Base-by-base conservation (phyloP, 2,888 invertebrate genomes). In the Scaptomyza parva region DNA sequence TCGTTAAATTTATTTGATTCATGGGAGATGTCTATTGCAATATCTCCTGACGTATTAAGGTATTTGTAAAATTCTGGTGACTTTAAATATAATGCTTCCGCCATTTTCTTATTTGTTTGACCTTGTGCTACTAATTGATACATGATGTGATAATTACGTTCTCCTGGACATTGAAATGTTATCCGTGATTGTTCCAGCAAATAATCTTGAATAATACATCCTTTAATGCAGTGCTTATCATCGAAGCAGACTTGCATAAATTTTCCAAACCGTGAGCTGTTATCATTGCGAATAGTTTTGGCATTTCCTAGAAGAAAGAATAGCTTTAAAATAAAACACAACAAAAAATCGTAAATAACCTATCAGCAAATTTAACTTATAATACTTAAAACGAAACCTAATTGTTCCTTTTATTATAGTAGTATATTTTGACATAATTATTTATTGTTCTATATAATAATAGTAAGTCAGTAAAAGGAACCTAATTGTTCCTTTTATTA, bases 241-340 rank as follows among this genome's bases (percentile, higher is more conserved):
- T 98, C 97, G 90, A 98, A 95, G 89, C 97, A 96, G 7, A 98
- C 97, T 92, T 97, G 97, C 93, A 98, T 97, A 91, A 97, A 98
- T 92, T 98, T 97, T n/a, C 98, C 98, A 91, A 98, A 98, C 9
- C 98, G 94, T 37, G 97, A 97, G 12, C 97, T 97, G 91, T 98
- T 98, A 92, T 98, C 97, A 90, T 98, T 98, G 45, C 97, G 94
- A 11, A 97, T 96, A 0, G 98, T 98, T 92, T 97, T 97, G 1
- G 97, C 97, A 92, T 98, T 98, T 57, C 97, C 97, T 97, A 90
- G 66, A 85, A 71, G 62, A 11, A 45, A 14, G 53, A 30, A 33
- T 33, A 6, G 1, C 5, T 33, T 2, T 26, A 3, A 9, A 1
- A 33, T 30, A 4, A 30, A 11, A 30, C 30, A 3, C 12, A 6